Percentiles rank a stretch among this genome's conserved stretches.
Conservation (phyloP, 2,113 vertebrate genomes). For the Tetrao urogallus region DNA sequence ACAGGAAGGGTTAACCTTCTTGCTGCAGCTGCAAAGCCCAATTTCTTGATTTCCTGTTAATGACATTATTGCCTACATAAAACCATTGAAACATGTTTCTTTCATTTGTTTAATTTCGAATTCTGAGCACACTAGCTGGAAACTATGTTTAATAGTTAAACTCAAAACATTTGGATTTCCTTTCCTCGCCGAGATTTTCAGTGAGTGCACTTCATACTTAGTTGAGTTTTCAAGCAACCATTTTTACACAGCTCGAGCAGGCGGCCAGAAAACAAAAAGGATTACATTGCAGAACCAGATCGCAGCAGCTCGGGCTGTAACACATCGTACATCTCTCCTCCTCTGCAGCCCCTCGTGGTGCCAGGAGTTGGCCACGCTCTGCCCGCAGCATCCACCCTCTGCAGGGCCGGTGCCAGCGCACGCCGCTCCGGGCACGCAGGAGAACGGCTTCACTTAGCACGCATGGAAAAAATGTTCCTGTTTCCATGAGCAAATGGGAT, state of each 20-base stretch:
- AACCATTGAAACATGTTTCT: conserved; percentile 84
- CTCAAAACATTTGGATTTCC: conserved; percentile 83
- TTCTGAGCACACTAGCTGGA: conserved; percentile 82
- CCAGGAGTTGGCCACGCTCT: conserved; percentile 1
- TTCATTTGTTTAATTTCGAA: conserved; percentile 86
- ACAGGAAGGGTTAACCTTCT: conserved; percentile 72
- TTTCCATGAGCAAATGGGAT: conserved; percentile 3
- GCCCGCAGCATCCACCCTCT: neutral
- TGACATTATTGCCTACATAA: conserved; percentile 81
- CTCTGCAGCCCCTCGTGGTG: neutral
- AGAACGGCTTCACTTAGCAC: neutral
- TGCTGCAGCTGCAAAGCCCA: conserved; percentile 69
- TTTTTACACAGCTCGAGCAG: conserved; percentile 62
- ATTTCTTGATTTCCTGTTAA: conserved; percentile 82
- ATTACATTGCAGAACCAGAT: conserved; percentile 44
- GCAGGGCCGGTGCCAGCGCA: neutral
- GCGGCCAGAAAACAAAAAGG: conserved; percentile 53
- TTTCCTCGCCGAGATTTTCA: conserved; percentile 63
- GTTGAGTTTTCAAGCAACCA: conserved; percentile 61
- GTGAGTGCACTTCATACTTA: conserved; percentile 57
- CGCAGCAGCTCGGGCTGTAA: conserved; percentile 25
- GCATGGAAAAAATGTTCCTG: neutral
- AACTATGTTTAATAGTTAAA: conserved; percentile 85
- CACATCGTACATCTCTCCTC: conserved; percentile 18
- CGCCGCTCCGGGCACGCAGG: neutral